Conservation (phyloP, 2,797 vertebrate species). For the Tokudaia muenninki region DNA sequence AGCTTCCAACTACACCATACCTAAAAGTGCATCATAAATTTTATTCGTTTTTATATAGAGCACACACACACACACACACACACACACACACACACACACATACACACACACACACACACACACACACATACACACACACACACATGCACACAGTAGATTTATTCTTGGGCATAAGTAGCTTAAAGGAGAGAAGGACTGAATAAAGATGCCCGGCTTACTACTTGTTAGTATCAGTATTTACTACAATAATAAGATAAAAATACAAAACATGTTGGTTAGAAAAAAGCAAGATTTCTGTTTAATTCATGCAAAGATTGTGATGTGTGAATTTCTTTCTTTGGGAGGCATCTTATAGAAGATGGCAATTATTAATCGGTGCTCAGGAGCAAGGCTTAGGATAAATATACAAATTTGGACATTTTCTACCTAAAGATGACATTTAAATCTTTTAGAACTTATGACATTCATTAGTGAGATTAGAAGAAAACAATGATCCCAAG, state of each 20-base stretch:
- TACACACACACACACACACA: neutral
- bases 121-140: neutral
- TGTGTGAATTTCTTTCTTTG: neutral
- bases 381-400: neutral
- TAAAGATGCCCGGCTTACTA: neutral
- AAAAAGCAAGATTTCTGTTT: conserved; percentile 15
- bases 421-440: neutral
- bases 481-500: neutral
- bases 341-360: neutral
- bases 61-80: neutral
- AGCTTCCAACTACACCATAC: neutral
- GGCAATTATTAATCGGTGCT: neutral
- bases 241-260: neutral
- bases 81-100: neutral
- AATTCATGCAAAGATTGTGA: neutral
- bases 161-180: neutral
- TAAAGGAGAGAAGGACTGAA: neutral
- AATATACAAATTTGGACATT: neutral
- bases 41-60: neutral
- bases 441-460: neutral
- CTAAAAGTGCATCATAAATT: neutral
- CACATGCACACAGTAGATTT: neutral
- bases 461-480: neutral
- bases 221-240: neutral
- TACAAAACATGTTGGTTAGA: neutral